Base-by-base conservation (phyloP, 2,888 invertebrate genomes). In the Globia sparganii region DNA sequence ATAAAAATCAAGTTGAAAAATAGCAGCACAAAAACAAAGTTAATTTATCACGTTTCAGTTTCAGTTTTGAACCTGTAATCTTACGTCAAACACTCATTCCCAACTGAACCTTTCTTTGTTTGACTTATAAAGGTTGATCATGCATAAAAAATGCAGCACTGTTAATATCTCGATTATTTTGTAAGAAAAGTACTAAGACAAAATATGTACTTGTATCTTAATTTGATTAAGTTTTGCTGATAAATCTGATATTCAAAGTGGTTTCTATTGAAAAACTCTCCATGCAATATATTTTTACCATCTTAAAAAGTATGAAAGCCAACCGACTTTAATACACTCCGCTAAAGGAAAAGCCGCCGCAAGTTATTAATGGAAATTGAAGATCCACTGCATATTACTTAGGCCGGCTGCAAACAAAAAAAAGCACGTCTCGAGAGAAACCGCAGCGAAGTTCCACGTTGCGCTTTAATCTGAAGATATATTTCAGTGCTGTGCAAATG, bases 401-500 rank as follows among this genome's bases (percentile, higher is more conserved):
- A 89, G 87, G 84, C 84, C 25, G 78, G 75, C 78, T 85, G 21
- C 67, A 75, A 80, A 75, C 78, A 84, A 88, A 90, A 88, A 93
- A 94, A 94, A 94, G 91, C 90, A 87, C 92, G 93, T 93, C 94
- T 94, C 91, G 88, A 90, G 90, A 86, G 84, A 92, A 95, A 95
- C 96, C 96, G 92, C 96, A 95, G 91, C 91, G 91, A 94, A 95
- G 92, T 96, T 94, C 92, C 92, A 90, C 92, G 91, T 92, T 92
- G 93, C 93, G 93, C 93, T 95, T 95, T 96, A 96, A 96, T 96
- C 96, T 93, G 91, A 84, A 93, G 94, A 94, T 94, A 96, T 96
- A 96, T 96, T 96, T 96, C 93, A 95, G 94, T 92, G 93, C 94
- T 92, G 94, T 95, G 95, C 96, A 96, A 96, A 96, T 96, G 96